A percentile compares a stretch with the other conserved stretches of the same genome.
phyloP scores from a whole-genome alignment of 35 echinoderm and acorn worm genomes.

The Antedon bifida region DNA sequence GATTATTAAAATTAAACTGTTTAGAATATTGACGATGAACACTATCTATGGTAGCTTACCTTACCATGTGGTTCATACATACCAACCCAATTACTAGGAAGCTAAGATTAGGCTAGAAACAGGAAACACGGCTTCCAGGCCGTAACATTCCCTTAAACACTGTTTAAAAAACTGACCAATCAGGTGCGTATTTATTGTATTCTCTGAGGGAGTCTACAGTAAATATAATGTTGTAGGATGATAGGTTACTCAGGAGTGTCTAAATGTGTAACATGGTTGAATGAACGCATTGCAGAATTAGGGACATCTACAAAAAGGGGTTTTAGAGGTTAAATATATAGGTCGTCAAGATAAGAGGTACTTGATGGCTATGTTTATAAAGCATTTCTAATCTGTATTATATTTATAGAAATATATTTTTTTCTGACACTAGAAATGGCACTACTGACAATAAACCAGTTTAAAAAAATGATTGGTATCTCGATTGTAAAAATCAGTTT shows the following conservation, averaged over 20 bases:
- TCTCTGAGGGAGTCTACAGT: neutral
- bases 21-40: too few relatives aligned
- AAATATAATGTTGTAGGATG: neutral
- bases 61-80: neutral
- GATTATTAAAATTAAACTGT: too few relatives aligned
- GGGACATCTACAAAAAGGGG: neutral
- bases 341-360: too few relatives aligned
- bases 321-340: neutral
- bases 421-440: too few relatives aligned
- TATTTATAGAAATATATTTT: too few relatives aligned
- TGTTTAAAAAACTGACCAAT: neutral
- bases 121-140: neutral
- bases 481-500: too few relatives aligned
- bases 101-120: neutral
- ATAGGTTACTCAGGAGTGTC: neutral
- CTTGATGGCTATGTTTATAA: too few relatives aligned
- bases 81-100: neutral
- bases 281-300: neutral
- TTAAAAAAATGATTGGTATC: too few relatives aligned
- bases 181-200: neutral
- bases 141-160: neutral
- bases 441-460: too few relatives aligned
- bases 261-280: neutral
- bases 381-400: too few relatives aligned
- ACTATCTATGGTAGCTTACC: neutral